A percentile compares a stretch with the other conserved stretches of the same genome.
Evolutionary conservation across 2,113 vertebrate species (phyloP).

Genomic region (Oryzias woworae): DNA sequence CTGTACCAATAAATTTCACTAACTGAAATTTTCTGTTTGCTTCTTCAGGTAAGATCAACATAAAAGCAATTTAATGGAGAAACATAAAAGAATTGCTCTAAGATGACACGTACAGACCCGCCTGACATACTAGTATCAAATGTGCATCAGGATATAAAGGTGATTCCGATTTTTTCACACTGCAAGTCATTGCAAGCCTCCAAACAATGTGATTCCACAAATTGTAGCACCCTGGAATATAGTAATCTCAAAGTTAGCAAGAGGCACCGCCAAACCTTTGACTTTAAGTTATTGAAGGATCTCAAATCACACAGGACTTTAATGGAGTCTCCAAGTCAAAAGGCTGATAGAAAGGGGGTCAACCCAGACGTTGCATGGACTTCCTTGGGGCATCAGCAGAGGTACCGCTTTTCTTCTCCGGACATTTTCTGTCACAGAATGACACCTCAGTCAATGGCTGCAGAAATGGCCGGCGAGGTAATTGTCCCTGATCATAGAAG

Average conservation of each 20-base stretch:
- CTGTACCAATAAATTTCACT: slow-evolving; percentile 2
- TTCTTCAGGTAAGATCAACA: slow-evolving; percentile 65
- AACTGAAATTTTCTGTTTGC: slow-evolving; percentile 31
- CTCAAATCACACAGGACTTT: slow-evolving; percentile 59
- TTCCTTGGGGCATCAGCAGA: slow-evolving; percentile 76
- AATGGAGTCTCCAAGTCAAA: slow-evolving; percentile 83
- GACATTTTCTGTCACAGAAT: slow-evolving; percentile 76
- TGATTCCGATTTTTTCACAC: slow-evolving; percentile 78
- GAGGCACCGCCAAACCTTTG: slow-evolving; percentile 90
- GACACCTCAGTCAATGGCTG: slow-evolving; percentile 58
- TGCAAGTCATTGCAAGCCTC: slow-evolving; percentile 73
- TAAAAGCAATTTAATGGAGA: slow-evolving; percentile 84
- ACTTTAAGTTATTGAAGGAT: slow-evolving; percentile 85
- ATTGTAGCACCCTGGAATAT: slow-evolving; percentile 76
- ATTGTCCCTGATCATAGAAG: slow-evolving; percentile 77
- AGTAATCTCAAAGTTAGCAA: slow-evolving; percentile 84
- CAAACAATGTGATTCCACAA: slow-evolving; percentile 85
- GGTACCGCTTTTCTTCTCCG: slow-evolving; percentile 75
- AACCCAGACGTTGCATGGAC: slow-evolving; percentile 78
- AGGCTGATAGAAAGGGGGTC: slow-evolving; percentile 65
- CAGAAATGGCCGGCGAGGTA: slow-evolving; percentile 69
- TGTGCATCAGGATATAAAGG: slow-evolving; percentile 90
- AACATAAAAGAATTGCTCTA: slow-evolving; percentile 81
- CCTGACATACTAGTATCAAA: slow-evolving; percentile 93
- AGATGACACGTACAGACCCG: slow-evolving; percentile 99